phyloP scores from a whole-genome alignment of 2,888 invertebrate genomes.

The Plebejus argus region DNA sequence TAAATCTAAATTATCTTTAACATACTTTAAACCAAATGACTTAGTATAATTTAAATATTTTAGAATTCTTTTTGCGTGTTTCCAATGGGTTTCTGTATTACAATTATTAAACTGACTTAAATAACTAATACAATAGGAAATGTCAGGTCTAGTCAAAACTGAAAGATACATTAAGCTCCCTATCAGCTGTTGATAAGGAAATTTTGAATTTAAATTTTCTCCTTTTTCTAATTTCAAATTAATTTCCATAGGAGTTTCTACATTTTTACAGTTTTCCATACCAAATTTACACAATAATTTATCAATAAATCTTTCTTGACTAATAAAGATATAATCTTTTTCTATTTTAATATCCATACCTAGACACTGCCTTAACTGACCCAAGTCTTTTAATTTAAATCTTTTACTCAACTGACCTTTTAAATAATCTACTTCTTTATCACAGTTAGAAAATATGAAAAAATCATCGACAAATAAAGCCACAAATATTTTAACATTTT shows the following conservation, averaged over 20 bases:
- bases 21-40: constrained; percentile 33
- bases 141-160: constrained; percentile 30
- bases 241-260: constrained; percentile 34
- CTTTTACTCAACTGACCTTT: no score
- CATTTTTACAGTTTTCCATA: neutral
- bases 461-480: constrained; percentile 39
- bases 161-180: constrained; percentile 20
- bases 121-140: constrained; percentile 27
- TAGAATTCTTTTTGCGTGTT: constrained; percentile 35
- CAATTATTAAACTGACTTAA: constrained; percentile 34
- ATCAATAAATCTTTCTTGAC: no score
- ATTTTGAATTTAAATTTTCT: constrained; percentile 18
- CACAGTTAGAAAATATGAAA: no score
- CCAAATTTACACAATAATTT: no score
- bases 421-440: no score
- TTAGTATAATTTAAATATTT: constrained; percentile 37
- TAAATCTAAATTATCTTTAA: constrained; percentile 30
- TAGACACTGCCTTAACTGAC: no score
- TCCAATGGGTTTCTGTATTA: constrained; percentile 33
- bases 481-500: constrained; percentile 39
- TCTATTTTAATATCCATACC: no score
- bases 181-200: constrained; percentile 1
- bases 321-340: no score
- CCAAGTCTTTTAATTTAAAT: no score
- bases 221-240: constrained; percentile 30